Evolutionary conservation across 2,888 invertebrate genomes (phyloP), one percentile per base, ranked within the genome.

Genomic region (Cephalotes varians): DNA sequence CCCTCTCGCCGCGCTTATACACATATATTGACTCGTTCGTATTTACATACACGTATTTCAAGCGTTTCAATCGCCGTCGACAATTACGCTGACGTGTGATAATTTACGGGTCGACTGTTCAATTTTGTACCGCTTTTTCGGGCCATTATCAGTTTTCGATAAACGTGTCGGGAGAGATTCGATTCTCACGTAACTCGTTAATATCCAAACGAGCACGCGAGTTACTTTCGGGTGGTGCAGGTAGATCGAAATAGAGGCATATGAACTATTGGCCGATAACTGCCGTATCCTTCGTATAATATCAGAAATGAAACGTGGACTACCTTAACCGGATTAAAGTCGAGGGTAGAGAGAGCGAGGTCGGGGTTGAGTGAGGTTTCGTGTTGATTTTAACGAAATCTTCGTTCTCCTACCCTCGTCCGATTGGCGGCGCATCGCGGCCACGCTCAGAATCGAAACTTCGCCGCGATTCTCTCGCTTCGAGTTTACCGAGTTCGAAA

Each of bases 401-500:
- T 86, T 85, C 65, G 62, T 25, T 64, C 71, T 64, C 81, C 83
- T 58, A 67, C 31, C 44, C 40, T 37, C 67, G 37, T 31, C 51
- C 65, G 51, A 76, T 65, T 76, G 34, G 54, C 73, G 34, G 62
- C 6, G 79, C 77, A 51, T 74, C 73, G 73, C 81, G 80, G 64
- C 72, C 71, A 60, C 65, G 79, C 62, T 69, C 51, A 82, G 44
- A 83, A 83, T 84, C 83, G 86, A 88, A 91, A 91, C 90, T 90
- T 90, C 77, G 80, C 51, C 81, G 65, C 62, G 83, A 81, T 83
- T 82, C 85, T 89, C 84, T 84, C 72, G 81, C 80, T 83, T 54
- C 69, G 88, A 56, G 89, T 90, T 91, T 90, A 91, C 91, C 87
- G 91, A 90, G 88, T 91, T 90, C 81, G 85, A 86, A 90, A 91